These are phyloP conservation scores for Morpho achilles DNA, from an alignment of 2,888 invertebrate genomes.

Conservation along the genomic window DNA sequence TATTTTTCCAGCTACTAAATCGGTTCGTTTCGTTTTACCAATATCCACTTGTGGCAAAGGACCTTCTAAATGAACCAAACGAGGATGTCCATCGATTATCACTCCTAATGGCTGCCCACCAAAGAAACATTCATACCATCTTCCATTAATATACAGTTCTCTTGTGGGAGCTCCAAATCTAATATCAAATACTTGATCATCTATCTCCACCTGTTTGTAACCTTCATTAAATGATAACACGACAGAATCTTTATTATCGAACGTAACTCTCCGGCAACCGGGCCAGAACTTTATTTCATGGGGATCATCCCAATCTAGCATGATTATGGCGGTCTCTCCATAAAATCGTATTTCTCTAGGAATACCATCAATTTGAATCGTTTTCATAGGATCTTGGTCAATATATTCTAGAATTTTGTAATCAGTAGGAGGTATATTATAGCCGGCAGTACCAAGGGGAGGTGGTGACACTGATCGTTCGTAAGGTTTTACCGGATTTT, in stretches of 20 bases:
- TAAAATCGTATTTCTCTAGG: constrained; percentile 92
- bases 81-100: constrained; percentile 87
- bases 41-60: constrained; percentile 97
- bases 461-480: constrained; percentile 54
- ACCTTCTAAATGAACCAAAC: constrained; percentile 90
- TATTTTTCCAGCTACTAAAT: constrained; percentile 91
- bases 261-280: constrained; percentile 85
- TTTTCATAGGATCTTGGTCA: constrained; percentile 84
- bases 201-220: constrained; percentile 86
- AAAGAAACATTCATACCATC: constrained; percentile 95
- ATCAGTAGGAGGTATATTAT: constrained; percentile 58
- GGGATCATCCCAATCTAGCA: constrained; percentile 92
- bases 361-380: constrained; percentile 89
- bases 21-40: constrained; percentile 86
- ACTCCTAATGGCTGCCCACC: constrained; percentile 92
- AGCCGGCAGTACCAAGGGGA: constrained; percentile 58
- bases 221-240: constrained; percentile 82
- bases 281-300: constrained; percentile 91
- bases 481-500: constrained; percentile 55
- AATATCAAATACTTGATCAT: constrained; percentile 86
- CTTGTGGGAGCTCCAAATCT: constrained; percentile 95
- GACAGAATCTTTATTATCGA: constrained; percentile 87
- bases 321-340: constrained; percentile 89
- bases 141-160: constrained; percentile 93
- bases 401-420: constrained; percentile 62